Evolutionary conservation across 2,888 invertebrate genomes (phyloP).

Genomic region (Pardosa pseudoannulata): DNA sequence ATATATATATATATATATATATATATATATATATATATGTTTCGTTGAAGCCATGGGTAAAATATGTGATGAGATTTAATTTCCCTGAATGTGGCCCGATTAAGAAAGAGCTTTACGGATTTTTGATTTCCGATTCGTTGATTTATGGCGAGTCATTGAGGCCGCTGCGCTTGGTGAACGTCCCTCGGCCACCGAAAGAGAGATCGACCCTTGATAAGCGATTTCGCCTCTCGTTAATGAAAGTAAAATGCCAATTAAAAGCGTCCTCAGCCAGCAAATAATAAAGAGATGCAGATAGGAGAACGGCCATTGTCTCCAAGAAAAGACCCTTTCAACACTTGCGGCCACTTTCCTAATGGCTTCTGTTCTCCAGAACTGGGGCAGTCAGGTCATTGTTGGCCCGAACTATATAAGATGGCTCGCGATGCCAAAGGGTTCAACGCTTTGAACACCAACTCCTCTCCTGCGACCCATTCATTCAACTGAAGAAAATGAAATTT

Average conservation of each 20-base stretch:
- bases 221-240: constrained; percentile 14
- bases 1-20: no score
- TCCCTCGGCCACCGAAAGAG: neutral
- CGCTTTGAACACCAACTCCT: no score
- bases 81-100: no score
- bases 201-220: neutral
- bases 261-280: constrained; percentile 16
- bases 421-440: no score
- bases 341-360: neutral
- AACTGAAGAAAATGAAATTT: no score
- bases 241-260: constrained; percentile 55
- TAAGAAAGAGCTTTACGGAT: no score
- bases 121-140: no score
- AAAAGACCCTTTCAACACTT: neutral
- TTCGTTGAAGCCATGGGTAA: no score
- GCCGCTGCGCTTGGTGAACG: neutral
- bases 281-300: neutral
- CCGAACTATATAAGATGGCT: constrained; percentile 15
- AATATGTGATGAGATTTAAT: no score
- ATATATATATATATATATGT: no score
- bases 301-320: neutral
- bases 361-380: constrained; percentile 3
- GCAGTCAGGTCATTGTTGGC: constrained; percentile 13
- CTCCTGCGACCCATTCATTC: no score
- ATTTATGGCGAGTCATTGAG: no score